phyloP scores from a whole-genome alignment of 2,113 vertebrate genomes.

The Caranx melampygus region DNA sequence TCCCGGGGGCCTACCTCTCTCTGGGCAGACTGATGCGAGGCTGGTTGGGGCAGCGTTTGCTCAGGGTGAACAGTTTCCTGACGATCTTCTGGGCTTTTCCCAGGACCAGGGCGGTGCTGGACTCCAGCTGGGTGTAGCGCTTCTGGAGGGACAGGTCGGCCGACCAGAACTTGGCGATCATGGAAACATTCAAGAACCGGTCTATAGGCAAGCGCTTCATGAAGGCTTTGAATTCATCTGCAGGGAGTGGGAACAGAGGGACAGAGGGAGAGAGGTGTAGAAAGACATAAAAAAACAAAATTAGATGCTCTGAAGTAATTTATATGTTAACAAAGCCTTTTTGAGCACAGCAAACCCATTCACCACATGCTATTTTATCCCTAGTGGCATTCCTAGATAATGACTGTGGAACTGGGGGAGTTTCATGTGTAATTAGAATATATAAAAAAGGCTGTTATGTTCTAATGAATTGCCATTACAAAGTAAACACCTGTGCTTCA shows the following conservation, averaged over 20 bases:
- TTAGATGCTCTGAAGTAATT: slow-evolving; percentile 13
- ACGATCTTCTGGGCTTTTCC: slow-evolving; percentile 91
- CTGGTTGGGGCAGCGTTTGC: slow-evolving; percentile 94
- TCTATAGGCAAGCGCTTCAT: slow-evolving; percentile 91
- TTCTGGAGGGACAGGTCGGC: slow-evolving; percentile 89
- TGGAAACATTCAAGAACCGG: slow-evolving; percentile 91
- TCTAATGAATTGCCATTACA: slow-evolving; percentile 58
- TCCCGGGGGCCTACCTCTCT: slow-evolving; percentile 87
- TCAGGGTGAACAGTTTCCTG: slow-evolving; percentile 94
- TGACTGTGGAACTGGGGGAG: slow-evolving; percentile 25
- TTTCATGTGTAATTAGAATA: slow-evolving; percentile 44
- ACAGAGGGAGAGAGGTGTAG: background rate
- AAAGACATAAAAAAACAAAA: slow-evolving; percentile 25
- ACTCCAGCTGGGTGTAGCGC: slow-evolving; percentile 90
- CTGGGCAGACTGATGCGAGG: slow-evolving; percentile 91
- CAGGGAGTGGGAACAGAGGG: slow-evolving; percentile 14
- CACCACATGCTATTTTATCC: slow-evolving; percentile 12
- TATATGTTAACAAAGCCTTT: slow-evolving; percentile 6
- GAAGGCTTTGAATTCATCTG: slow-evolving; percentile 95
- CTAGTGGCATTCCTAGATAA: slow-evolving; percentile 24
- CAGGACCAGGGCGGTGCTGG: slow-evolving; percentile 86
- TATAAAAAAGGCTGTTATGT: slow-evolving; percentile 47
- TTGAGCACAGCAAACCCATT: slow-evolving; percentile 20
- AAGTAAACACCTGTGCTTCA: slow-evolving; percentile 61
- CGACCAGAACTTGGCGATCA: slow-evolving; percentile 92